A percentile compares a stretch with the other conserved stretches of the same genome.
Conservation (phyloP, 2,113 vertebrate genomes). For the Oreochromis tanganicae region DNA sequence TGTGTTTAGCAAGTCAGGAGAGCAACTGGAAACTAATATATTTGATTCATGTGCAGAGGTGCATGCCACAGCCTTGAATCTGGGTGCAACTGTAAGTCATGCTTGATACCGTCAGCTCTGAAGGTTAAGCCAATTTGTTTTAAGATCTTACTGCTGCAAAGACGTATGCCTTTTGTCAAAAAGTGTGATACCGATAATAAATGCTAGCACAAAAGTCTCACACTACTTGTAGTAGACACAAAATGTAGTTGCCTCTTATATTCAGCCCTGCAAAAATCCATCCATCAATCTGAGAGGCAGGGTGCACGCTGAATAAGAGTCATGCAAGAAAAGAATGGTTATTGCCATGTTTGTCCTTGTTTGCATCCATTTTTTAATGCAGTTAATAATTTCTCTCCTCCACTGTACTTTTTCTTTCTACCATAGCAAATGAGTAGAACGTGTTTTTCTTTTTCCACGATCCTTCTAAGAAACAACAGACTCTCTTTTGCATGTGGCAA, state of each 20-base stretch:
- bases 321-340: neutral
- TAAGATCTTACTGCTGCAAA: neutral
- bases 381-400: neutral
- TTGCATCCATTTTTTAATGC: neutral
- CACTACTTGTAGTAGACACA: neutral
- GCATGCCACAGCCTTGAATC: neutral
- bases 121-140: neutral
- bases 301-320: neutral
- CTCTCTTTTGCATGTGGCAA: neutral
- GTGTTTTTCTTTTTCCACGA: neutral
- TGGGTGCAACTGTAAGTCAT: neutral
- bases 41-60: constrained; percentile 1
- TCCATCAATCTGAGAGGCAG: neutral
- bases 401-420: neutral
- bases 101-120: neutral
- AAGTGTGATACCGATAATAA: neutral
- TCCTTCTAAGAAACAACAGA: neutral
- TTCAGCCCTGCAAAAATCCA: neutral
- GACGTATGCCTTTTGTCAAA: neutral
- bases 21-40: neutral
- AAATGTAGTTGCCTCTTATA: neutral
- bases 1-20: neutral
- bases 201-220: neutral
- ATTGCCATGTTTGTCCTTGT: neutral
- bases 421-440: neutral